Conservation (phyloP, 2,113 vertebrate species). For the Takifugu bimaculatus region DNA sequence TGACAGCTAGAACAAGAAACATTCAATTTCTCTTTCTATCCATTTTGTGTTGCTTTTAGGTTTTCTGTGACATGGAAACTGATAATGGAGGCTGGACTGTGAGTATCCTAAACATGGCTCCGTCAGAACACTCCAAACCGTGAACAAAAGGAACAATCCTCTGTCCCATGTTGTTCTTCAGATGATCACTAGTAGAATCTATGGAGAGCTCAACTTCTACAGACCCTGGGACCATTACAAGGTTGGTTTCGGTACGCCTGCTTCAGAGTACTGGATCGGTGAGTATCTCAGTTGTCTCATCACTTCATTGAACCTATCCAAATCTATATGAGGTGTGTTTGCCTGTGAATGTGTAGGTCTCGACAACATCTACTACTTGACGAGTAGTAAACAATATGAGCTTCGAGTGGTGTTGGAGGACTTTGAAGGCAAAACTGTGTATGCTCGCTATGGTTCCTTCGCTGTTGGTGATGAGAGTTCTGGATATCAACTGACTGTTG, state of each 20-base stretch:
- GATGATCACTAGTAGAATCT: background rate
- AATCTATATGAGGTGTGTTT: background rate
- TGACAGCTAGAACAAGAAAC: too few species aligned
- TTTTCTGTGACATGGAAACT: too few species aligned
- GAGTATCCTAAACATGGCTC: too few species aligned
- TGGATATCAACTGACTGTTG: constrained; percentile 24
- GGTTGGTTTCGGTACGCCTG: background rate
- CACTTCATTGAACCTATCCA: background rate
- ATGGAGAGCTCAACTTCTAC: background rate
- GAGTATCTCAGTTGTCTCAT: background rate
- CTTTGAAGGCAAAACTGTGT: constrained; percentile 16
- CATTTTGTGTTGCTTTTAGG: too few species aligned
- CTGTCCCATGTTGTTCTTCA: background rate
- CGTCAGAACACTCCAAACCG: too few species aligned
- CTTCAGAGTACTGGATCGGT: background rate
- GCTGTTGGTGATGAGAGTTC: background rate
- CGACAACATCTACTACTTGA: constrained; percentile 18
- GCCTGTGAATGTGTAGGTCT: constrained; percentile 18
- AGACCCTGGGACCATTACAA: background rate
- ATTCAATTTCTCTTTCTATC: too few species aligned
- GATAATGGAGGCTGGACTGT: too few species aligned
- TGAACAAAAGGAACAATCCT: too few species aligned
- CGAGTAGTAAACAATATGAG: background rate
- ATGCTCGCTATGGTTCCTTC: constrained; percentile 30
- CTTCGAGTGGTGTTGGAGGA: constrained; percentile 49